Evolutionary conservation across 2,888 invertebrate species (phyloP).

Genomic region (Microchrysa polita): DNA sequence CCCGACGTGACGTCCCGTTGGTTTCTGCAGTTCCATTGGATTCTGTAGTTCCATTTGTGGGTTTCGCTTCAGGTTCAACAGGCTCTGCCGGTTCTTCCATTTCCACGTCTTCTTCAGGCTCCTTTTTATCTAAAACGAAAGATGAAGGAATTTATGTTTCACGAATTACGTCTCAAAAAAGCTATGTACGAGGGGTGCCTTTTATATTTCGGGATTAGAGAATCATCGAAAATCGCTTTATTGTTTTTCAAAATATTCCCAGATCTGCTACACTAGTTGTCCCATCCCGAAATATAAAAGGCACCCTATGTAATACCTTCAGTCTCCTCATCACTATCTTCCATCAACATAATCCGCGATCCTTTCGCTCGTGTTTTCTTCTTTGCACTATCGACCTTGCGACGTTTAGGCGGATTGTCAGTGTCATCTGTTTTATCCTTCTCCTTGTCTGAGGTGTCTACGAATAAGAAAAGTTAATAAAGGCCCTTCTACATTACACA

Average conservation of each 20-base stretch:
- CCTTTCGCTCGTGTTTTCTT: conserved; percentile 30
- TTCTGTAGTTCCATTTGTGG: not conserved
- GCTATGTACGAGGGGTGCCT: no score
- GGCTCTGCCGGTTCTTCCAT: not conserved
- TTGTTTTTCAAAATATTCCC: no score
- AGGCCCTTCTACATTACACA: no score
- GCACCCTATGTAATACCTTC: conserved; percentile 16
- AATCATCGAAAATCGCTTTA: no score
- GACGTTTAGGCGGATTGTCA: conserved; percentile 33
- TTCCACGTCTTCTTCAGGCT: not conserved
- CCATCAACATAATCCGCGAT: conserved; percentile 32
- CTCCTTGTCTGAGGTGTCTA: conserved; percentile 22
- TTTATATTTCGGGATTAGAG: no score
- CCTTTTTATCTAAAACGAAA: no score
- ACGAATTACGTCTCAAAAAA: no score
- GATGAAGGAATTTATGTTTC: no score
- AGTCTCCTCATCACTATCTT: conserved; percentile 27
- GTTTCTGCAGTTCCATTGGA: not conserved
- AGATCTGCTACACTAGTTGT: no score
- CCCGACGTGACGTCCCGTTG: not conserved
- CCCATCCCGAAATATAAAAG: not conserved
- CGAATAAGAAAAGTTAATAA: not conserved
- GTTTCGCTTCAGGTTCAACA: not conserved
- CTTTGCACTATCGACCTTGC: conserved; percentile 13
- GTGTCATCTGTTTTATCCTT: not conserved